These are phyloP conservation scores for Drosophila fungiperda DNA, from an alignment of 2,888 invertebrate species.

Conservation along the genomic window DNA sequence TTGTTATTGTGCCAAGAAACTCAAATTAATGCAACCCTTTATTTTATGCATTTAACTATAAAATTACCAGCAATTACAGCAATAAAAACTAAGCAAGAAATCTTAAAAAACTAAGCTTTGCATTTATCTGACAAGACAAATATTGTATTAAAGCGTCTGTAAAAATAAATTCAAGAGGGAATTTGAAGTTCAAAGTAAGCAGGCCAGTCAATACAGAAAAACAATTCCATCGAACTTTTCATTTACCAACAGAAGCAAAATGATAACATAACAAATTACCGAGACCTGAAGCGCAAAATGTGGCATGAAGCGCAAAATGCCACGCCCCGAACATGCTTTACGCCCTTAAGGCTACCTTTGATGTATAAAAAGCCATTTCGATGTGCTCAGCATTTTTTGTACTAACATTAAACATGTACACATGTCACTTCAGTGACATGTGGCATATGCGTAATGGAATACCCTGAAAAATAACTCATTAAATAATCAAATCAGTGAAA, in stretches of 20 bases:
- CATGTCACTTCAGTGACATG: conserved; percentile 7
- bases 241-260: conserved; percentile 23
- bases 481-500: conserved; percentile 28
- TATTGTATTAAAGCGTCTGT: neutral
- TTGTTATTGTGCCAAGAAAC: neutral
- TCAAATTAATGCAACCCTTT: neutral
- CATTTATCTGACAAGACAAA: neutral
- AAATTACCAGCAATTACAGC: neutral
- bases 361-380: conserved; percentile 31
- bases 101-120: neutral
- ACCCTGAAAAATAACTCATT: conserved; percentile 5
- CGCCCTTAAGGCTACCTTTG: conserved; percentile 31
- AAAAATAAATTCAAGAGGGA: neutral
- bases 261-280: conserved; percentile 55
- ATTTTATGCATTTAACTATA: neutral
- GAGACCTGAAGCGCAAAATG: conserved; percentile 49
- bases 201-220: conserved; percentile 5
- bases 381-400: conserved; percentile 10
- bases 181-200: neutral
- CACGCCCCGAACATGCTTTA: conserved; percentile 4
- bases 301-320: conserved; percentile 6
- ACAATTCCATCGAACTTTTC: conserved; percentile 9
- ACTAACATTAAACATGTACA: conserved; percentile 3
- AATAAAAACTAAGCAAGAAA: neutral
- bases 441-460: conserved; percentile 44